Evolutionary conservation across 2,797 vertebrate genomes (phyloP).

Genomic region (Sciurus carolinensis): DNA sequence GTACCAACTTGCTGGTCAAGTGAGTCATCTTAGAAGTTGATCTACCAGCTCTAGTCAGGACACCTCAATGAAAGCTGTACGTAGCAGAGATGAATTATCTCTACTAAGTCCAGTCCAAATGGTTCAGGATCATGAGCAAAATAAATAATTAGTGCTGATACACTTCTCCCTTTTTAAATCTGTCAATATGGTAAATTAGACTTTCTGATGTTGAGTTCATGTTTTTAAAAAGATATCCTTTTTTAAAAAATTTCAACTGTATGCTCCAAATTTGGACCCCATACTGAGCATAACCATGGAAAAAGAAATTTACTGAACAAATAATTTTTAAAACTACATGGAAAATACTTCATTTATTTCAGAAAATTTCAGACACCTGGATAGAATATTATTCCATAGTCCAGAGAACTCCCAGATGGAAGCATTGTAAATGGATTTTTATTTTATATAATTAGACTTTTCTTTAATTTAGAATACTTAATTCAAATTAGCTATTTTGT

Average conservation of each 20-base stretch:
- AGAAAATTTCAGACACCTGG: constrained; percentile 21
- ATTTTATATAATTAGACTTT: constrained; percentile 57
- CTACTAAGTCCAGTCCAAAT: background rate
- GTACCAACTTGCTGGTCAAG: background rate
- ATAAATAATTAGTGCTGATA: background rate
- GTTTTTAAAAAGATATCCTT: background rate
- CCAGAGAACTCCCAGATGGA: background rate
- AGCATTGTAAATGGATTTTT: constrained; percentile 15
- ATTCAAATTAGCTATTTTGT: constrained; percentile 24
- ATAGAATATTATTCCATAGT: background rate
- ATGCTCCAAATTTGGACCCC: background rate
- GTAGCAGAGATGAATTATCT: background rate
- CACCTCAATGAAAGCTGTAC: background rate
- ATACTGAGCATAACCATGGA: background rate
- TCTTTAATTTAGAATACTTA: constrained; percentile 62
- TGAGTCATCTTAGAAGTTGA: background rate
- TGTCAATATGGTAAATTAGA: background rate
- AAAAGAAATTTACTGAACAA: constrained; percentile 14
- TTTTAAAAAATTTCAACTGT: background rate
- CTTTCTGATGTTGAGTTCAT: constrained; percentile 58
- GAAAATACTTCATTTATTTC: constrained; percentile 18
- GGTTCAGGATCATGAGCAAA: background rate
- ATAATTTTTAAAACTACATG: background rate
- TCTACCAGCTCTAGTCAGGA: background rate
- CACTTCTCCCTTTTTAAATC: background rate